These are phyloP conservation scores for Synaphobranchus kaupii DNA, from an alignment of 2,797 vertebrate species.

Conservation along the genomic window DNA sequence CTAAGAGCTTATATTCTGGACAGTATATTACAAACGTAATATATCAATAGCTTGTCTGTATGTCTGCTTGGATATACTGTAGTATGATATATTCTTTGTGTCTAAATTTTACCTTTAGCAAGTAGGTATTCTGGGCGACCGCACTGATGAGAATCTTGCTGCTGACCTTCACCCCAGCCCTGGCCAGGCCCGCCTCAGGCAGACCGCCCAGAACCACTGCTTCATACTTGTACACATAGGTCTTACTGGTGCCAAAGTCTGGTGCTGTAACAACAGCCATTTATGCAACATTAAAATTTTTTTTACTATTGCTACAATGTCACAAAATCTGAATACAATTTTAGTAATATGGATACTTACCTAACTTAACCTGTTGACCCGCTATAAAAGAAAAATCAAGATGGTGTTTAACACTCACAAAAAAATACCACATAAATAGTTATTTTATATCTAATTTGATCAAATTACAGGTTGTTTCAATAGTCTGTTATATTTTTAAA, in stretches of 20 bases:
- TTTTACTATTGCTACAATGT: not conserved
- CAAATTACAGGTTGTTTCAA: not conserved
- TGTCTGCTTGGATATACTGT: not conserved
- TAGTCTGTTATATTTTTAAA: not conserved
- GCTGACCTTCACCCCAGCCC: conserved; percentile 74
- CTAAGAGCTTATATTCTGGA: not conserved
- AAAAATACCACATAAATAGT: not conserved
- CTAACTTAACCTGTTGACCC: conserved; percentile 54
- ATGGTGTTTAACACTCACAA: not conserved
- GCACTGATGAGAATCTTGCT: conserved; percentile 76
- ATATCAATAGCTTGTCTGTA: not conserved
- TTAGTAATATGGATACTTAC: conserved; percentile 55
- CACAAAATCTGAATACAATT: not conserved
- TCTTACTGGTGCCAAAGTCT: conserved; percentile 64
- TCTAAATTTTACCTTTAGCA: conserved; percentile 71
- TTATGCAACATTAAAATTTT: not conserved
- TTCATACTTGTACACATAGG: conserved; percentile 76
- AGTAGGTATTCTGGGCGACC: conserved; percentile 56
- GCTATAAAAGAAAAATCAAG: conserved; percentile 52
- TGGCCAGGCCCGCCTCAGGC: conserved; percentile 73
- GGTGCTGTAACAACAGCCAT: conserved; percentile 57
- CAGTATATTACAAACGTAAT: not conserved
- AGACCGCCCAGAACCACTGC: conserved; percentile 67
- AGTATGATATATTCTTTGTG: not conserved
- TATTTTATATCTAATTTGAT: not conserved